phyloP scores from a whole-genome alignment of 2,113 vertebrate genomes.

The Prunella fulvescens region DNA sequence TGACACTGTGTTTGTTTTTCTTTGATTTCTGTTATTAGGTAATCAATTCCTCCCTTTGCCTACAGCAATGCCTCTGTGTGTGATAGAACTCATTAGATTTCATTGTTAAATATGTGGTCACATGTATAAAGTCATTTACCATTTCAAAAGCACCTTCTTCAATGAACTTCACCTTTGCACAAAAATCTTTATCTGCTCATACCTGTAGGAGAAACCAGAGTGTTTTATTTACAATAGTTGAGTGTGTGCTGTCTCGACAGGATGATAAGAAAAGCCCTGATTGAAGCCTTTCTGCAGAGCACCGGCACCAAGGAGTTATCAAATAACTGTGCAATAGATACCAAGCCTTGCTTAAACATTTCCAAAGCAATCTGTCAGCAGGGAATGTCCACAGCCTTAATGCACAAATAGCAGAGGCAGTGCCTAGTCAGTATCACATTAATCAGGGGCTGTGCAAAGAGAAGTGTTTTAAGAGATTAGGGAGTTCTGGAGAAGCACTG shows the following conservation, averaged over 20 bases:
- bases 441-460: not conserved
- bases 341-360: conserved; percentile 30
- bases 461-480: not conserved
- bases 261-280: not conserved
- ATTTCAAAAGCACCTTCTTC: not conserved
- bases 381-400: not conserved
- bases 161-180: not conserved
- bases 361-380: conserved; percentile 26
- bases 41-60: not conserved
- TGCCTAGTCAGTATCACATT: conserved; percentile 44
- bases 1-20: not conserved
- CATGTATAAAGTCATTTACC: not conserved
- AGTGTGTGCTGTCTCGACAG: not conserved
- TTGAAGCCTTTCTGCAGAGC: not conserved
- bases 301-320: not conserved
- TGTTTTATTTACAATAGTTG: not conserved
- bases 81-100: not conserved
- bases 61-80: not conserved
- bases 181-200: not conserved
- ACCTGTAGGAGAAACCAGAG: not conserved
- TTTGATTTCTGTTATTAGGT: not conserved
- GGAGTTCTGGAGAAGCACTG: not conserved
- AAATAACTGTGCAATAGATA: conserved; percentile 45
- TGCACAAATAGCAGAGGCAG: not conserved
- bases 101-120: not conserved